These are phyloP conservation scores for Galeopterus variegatus DNA, from an alignment of 2,113 vertebrate genomes.

Conservation along the genomic window DNA sequence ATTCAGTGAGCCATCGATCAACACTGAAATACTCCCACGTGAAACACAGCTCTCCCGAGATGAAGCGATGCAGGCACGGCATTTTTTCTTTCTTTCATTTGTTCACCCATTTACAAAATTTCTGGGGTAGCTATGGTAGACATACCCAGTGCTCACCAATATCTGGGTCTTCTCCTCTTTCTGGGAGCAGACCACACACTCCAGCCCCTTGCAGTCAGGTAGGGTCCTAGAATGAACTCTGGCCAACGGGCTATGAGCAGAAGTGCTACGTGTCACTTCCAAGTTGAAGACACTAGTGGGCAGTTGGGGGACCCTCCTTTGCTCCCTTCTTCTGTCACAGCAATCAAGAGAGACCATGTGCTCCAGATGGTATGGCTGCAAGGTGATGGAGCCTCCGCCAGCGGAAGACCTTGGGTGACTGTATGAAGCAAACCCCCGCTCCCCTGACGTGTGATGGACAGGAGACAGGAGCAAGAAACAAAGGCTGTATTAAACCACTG, in stretches of 20 bases:
- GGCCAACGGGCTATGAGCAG: neutral
- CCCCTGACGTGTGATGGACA: neutral
- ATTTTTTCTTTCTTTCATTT: neutral
- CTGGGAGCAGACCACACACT: neutral
- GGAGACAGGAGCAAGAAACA: neutral
- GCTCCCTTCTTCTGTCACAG: neutral
- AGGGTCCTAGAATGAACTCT: neutral
- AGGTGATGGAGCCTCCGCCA: neutral
- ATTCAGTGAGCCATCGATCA: neutral
- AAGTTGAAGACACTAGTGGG: neutral
- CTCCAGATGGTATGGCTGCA: accelerated
- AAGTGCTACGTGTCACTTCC: neutral
- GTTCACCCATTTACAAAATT: neutral
- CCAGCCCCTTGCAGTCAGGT: neutral
- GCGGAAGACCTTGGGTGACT: neutral
- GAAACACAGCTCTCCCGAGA: neutral
- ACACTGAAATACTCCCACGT: neutral
- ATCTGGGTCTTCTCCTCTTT: neutral
- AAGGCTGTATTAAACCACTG: neutral
- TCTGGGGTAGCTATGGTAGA: neutral
- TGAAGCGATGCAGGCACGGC: neutral
- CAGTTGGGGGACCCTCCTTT: no score
- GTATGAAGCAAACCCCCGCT: accelerated
- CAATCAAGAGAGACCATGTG: neutral
- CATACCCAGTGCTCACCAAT: neutral